These are phyloP conservation scores for Pocillopora grandis DNA, from an alignment of 92 coral and sea anemone species.

Conservation along the genomic window DNA sequence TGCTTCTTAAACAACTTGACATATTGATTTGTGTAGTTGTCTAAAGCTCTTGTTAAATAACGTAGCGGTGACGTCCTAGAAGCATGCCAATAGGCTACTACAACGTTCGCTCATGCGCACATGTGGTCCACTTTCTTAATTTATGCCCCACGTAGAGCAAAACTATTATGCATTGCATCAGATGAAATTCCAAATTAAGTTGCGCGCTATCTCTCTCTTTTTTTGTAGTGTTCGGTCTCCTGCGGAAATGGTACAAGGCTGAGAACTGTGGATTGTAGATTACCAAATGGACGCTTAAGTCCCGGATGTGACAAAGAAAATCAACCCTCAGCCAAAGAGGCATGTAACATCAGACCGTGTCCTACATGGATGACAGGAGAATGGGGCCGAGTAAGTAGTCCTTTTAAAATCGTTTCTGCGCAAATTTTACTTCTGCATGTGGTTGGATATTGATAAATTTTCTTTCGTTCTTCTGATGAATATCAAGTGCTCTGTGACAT, in stretches of 20 bases:
- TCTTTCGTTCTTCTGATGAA: background rate
- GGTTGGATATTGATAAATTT: background rate
- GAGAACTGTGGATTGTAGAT: conserved; percentile 65
- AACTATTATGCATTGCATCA: no score
- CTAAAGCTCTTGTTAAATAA: no score
- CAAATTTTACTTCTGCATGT: no score
- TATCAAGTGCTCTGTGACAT: conserved; percentile 55
- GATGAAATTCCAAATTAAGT: no score
- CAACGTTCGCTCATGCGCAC: no score
- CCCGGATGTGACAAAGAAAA: conserved; percentile 44
- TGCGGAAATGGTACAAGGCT: conserved; percentile 66
- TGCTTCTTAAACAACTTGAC: no score
- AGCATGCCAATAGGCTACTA: no score
- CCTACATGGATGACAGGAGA: conserved; percentile 71
- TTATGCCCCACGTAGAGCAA: no score
- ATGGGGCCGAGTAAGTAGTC: conserved; percentile 64
- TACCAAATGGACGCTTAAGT: conserved; percentile 22
- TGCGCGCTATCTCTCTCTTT: background rate
- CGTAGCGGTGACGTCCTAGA: no score
- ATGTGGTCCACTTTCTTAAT: no score
- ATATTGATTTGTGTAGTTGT: no score
- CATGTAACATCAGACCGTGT: conserved; percentile 57
- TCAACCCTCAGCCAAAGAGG: conserved; percentile 50
- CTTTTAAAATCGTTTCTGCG: background rate
- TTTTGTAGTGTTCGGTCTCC: conserved; percentile 37